Base-by-base conservation (phyloP, 2,113 vertebrate species). In the Lophius piscatorius region DNA sequence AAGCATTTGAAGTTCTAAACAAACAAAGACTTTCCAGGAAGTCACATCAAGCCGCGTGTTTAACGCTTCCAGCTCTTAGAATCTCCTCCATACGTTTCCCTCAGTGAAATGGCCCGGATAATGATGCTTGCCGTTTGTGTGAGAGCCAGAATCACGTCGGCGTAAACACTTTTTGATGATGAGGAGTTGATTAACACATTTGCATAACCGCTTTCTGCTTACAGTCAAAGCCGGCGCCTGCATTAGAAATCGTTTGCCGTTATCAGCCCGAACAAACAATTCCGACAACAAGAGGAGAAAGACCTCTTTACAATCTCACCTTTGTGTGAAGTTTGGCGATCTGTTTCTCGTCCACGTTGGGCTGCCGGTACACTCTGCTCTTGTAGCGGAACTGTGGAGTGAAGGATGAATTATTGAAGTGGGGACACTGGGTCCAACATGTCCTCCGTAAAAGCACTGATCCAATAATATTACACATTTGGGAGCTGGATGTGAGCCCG, bases 271-370 rank as follows among this genome's bases (percentile, higher is more conserved):
- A n/a, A n/a, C n/a, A n/a, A n/a, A n/a, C n/a, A n/a, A n/a, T n/a
- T n/a, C n/a, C n/a, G n/a, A n/a, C n/a, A n/a, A n/a, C n/a, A n/a
- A n/a, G 33, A 14, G 13, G 33, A 4, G 33, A 1, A 10, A 31
- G n/a, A n/a, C n/a, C n/a, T n/a, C n/a, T n/a, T n/a, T n/a, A n/a
- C 8, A 2, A 10, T 26, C 16, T 60, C 63, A 94, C 93, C 91
- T 92, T 92, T 0, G 91, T 92, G 14, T 94, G 92, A 16, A 94
- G 87, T 64, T 92, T 94, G 78, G 89, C 86, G 4, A 94, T 89
- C 72, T 91, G 90, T 22, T 93, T 94, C 76, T 93, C 90, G n/a
- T 93, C 91, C 33, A 92, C 54, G 14, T 84, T 78, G 38, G 89
- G 78, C 12, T 91, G 89, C 44, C 86, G 72, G 84, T 94, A 93